These are phyloP conservation scores for Pangasius djambal DNA, from an alignment of 2,797 vertebrate species.

Conservation along the genomic window DNA sequence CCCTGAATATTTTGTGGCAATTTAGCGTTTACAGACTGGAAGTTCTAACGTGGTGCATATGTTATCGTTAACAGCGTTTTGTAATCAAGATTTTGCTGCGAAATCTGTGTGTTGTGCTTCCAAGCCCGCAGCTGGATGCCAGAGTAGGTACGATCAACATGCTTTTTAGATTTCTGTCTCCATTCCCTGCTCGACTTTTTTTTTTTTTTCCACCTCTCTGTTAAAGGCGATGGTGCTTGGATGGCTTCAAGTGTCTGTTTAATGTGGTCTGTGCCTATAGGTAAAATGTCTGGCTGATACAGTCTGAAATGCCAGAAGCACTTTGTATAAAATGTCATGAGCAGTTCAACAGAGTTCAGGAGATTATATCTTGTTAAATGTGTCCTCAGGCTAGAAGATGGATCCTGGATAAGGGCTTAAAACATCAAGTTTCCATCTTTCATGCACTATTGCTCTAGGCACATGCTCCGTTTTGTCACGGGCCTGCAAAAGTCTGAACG, in stretches of 20 bases:
- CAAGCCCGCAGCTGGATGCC: neutral
- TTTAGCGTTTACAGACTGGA: neutral
- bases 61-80: neutral
- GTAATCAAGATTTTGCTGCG: neutral
- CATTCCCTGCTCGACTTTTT: neutral
- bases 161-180: neutral
- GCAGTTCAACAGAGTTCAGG: conserved; percentile 36
- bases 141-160: neutral
- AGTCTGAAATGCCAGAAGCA: conserved; percentile 30
- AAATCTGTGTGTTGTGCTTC: conserved; percentile 1
- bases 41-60: neutral
- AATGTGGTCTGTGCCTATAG: conserved; percentile 12
- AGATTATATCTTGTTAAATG: conserved; percentile 30
- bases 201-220: neutral
- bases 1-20: neutral
- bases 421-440: conserved; percentile 1
- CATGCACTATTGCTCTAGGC: neutral
- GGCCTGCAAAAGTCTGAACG: neutral
- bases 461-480: neutral
- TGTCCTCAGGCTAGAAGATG: conserved; percentile 6
- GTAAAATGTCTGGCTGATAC: conserved; percentile 24
- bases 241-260: conserved; percentile 9
- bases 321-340: conserved; percentile 40
- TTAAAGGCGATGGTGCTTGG: neutral
- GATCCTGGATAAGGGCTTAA: conserved; percentile 6